Percentiles rank a stretch among this genome's conserved stretches.
phyloP scores from a whole-genome alignment of 2,113 vertebrate genomes.

The Cyprinodon variegatus region DNA sequence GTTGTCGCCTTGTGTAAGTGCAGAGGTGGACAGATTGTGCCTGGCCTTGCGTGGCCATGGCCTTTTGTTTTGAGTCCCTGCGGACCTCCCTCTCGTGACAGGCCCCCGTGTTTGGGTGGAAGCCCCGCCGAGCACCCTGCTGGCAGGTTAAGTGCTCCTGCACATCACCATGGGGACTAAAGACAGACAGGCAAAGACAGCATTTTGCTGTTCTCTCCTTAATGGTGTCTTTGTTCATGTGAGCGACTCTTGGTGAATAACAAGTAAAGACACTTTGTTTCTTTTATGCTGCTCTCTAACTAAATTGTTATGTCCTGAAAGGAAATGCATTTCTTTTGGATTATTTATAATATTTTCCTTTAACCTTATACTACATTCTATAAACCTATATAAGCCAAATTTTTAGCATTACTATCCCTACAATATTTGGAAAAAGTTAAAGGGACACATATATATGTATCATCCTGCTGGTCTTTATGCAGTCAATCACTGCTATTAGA shows the following conservation, averaged over 20 bases:
- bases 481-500: background rate
- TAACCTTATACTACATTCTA: background rate
- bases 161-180: constrained; percentile 62
- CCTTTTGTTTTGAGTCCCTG: constrained; percentile 70
- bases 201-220: constrained; percentile 30
- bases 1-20: constrained; percentile 58
- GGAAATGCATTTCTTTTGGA: background rate
- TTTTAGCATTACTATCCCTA: background rate
- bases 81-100: constrained; percentile 74
- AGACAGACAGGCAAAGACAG: constrained; percentile 35
- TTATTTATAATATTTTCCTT: background rate
- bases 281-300: background rate
- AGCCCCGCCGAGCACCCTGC: constrained; percentile 59
- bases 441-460: background rate
- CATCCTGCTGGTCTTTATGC: background rate
- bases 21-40: constrained; percentile 71
- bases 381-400: background rate
- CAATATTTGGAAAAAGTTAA: background rate
- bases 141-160: constrained; percentile 78
- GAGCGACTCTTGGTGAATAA: background rate
- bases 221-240: constrained; percentile 28
- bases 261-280: background rate
- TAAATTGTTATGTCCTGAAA: background rate
- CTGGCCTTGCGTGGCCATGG: constrained; percentile 67
- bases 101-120: constrained; percentile 70